Base-by-base conservation (phyloP, 2,113 vertebrate genomes). In the Mesitornis unicolor region DNA sequence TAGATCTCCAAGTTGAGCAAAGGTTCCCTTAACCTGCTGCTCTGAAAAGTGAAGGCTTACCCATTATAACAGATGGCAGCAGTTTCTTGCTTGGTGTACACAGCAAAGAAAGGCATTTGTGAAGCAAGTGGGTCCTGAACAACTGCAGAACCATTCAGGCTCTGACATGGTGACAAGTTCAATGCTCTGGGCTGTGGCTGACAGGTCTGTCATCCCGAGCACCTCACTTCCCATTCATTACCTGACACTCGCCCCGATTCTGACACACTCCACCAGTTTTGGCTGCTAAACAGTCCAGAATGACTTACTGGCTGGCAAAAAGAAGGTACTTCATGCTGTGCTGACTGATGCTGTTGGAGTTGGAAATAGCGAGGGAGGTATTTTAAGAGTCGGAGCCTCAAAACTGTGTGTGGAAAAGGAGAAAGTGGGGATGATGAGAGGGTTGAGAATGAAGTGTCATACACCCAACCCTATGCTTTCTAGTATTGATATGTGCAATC, bases 181-280 rank as follows among this genome's bases (percentile, higher is more conserved):
- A 69, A 33, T 70, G n/a, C 35, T 84, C 31, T 50, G 40, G 63
- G 63, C 68, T 83, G 40, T 0, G 3, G n/a, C 61, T 60, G n/a
- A 47, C 76, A 73, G 53, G 11, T 51, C 1, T 2, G 33, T 64
- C 15, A 56, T 28, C 36, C n/a, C 1, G 3, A 29, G 17, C 20
- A 51, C 33, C 75, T 38, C n/a, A 25, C 29, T 60, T 75, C 25
- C 21, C 45, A 40, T 65, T 80, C 63, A n/a, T 36, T 29, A 67
- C 1, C 1, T 63, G 57, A 89, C 75, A 38, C 6, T 48, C 36
- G 45, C 1, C 21, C 14, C 0, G 1, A 14, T 21, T 73, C 56
- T 0, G 0, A 51, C 71, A 40, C 63, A 48, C 28, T 33, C 28
- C n/a, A 15, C 29, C 36, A 18, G 45, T 42, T 74, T 21, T 89